Conservation (phyloP, 1,140 invertebrate species). For the Trachymyrmex septentrionalis region DNA sequence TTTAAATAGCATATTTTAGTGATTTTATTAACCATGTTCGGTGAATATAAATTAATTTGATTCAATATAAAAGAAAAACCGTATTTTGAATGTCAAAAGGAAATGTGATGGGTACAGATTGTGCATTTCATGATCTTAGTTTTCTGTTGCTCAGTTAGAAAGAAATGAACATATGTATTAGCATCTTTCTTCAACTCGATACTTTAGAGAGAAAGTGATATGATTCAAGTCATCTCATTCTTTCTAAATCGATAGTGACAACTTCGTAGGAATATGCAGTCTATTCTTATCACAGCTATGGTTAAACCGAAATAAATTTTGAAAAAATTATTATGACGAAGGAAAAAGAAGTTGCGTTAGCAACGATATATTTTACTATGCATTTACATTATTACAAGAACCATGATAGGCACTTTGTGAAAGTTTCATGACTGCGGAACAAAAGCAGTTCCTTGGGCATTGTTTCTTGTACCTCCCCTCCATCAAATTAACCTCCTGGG, state of each 20-base stretch:
- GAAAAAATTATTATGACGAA: neutral
- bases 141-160: too few species aligned
- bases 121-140: too few species aligned
- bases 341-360: constrained; percentile 10
- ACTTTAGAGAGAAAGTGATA: too few species aligned
- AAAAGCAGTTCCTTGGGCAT: constrained; percentile 48
- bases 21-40: neutral
- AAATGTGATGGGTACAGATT: too few species aligned
- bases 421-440: constrained; percentile 41
- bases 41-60: neutral
- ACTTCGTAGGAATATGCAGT: too few species aligned
- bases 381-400: constrained; percentile 18
- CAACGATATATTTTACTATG: constrained; percentile 30
- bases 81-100: neutral
- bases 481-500: constrained; percentile 52
- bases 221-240: too few species aligned
- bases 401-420: constrained; percentile 34
- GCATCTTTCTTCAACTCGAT: too few species aligned
- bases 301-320: neutral
- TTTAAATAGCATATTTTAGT: neutral
- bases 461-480: constrained; percentile 31
- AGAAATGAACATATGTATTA: too few species aligned
- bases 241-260: too few species aligned
- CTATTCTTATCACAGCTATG: too few species aligned
- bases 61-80: neutral